Evolutionary conservation across 2,113 vertebrate genomes (phyloP).

Genomic region (Saguinus imperator): DNA sequence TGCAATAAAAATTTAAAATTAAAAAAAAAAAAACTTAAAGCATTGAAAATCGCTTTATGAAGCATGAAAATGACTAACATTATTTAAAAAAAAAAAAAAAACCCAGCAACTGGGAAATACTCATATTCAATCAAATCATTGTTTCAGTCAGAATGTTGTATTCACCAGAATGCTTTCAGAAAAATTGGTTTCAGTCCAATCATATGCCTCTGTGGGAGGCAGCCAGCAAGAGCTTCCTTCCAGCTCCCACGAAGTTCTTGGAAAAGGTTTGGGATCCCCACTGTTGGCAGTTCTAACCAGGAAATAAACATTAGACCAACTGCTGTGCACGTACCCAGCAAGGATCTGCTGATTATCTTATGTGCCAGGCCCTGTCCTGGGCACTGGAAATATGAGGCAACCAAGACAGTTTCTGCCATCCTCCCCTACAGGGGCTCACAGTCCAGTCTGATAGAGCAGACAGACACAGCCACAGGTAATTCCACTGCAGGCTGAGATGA

Average conservation of each 20-base stretch:
- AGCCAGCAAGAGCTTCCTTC: background rate
- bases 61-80: background rate
- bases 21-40: background rate
- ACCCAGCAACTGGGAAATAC: background rate
- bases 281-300: background rate
- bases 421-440: background rate
- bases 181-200: background rate
- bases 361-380: background rate
- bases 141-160: background rate
- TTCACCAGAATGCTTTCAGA: slow-evolving; percentile 11
- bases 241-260: background rate
- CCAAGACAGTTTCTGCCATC: background rate
- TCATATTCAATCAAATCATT: slow-evolving; percentile 6
- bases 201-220: background rate
- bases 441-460: background rate
- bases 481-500: background rate
- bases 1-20: no score
- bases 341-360: background rate
- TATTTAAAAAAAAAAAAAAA: background rate
- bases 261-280: background rate
- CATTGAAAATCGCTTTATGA: background rate
- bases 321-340: rapidly evolving
- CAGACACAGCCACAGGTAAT: rapidly evolving
- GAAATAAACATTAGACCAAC: background rate
- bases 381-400: background rate